A percentile compares a stretch with the other conserved stretches of the same genome.
These are phyloP conservation scores for Diadegma fenestrale DNA, from an alignment of 2,888 invertebrate genomes.

Conservation along the genomic window DNA sequence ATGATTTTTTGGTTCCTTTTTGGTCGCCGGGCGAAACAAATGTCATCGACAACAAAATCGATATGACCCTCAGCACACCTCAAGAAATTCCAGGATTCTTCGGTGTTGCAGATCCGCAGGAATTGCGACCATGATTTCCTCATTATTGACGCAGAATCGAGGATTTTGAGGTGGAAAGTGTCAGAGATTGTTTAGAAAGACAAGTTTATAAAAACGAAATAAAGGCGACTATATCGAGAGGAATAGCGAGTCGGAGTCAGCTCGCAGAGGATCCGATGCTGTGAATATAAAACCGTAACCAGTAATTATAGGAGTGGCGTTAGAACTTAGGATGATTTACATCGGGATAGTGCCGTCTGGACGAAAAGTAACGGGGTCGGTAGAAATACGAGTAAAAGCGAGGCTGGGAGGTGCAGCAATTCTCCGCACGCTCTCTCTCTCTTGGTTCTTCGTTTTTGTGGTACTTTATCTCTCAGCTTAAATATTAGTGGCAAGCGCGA, in stretches of 20 bases:
- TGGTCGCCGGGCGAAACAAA: not conserved
- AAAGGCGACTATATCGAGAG: not conserved
- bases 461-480: slow-evolving; percentile 81
- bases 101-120: not conserved
- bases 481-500: slow-evolving; percentile 74
- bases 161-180: not conserved
- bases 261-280: slow-evolving; percentile 46
- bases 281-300: slow-evolving; percentile 65
- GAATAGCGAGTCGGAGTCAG: not conserved
- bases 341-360: slow-evolving; percentile 72
- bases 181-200: not conserved
- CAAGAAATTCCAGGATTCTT: not conserved
- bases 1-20: not conserved
- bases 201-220: not conserved
- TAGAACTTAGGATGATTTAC: slow-evolving; percentile 83
- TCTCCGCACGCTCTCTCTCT: slow-evolving; percentile 67
- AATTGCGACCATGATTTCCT: not conserved
- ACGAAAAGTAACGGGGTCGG: slow-evolving; percentile 30
- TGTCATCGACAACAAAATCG: not conserved
- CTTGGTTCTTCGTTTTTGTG: slow-evolving; percentile 33
- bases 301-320: slow-evolving; percentile 84
- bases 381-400: slow-evolving; percentile 42
- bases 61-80: not conserved
- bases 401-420: slow-evolving; percentile 44
- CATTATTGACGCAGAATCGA: not conserved